phyloP scores from a whole-genome alignment of 2,113 vertebrate species.

The Dendrocopos noguchii region DNA sequence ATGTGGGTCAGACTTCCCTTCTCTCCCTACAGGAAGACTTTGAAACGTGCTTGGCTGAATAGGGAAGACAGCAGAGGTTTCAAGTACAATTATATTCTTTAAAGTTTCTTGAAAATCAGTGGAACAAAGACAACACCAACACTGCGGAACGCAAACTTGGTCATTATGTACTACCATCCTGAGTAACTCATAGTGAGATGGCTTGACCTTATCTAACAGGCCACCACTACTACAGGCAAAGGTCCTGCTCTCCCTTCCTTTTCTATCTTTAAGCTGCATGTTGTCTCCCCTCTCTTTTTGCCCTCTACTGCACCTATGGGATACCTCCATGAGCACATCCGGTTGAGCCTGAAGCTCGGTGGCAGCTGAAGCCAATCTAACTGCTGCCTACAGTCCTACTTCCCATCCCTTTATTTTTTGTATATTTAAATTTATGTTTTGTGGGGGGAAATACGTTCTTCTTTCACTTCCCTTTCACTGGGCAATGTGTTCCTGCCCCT shows the following conservation, averaged over 20 bases:
- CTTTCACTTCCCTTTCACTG: neutral
- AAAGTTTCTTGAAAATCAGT: neutral
- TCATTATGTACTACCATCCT: neutral
- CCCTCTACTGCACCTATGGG: neutral
- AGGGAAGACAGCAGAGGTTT: neutral
- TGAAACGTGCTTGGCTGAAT: neutral
- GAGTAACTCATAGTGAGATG: neutral
- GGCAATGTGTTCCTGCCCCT: neutral
- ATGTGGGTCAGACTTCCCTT: neutral
- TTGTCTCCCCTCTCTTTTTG: neutral
- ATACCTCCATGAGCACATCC: neutral
- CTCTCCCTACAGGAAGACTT: neutral
- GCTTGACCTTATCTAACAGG: neutral
- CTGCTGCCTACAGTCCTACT: neutral
- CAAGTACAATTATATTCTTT: neutral
- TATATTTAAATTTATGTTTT: neutral
- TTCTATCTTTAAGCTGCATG: neutral
- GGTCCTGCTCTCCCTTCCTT: neutral
- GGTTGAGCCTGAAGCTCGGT: neutral
- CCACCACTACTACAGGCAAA: rapidly evolving
- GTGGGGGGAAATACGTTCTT: neutral
- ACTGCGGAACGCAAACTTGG: neutral
- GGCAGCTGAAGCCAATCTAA: neutral
- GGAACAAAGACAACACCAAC: neutral
- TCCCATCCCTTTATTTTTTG: neutral